Evolutionary conservation across 2,797 vertebrate species (phyloP).

Genomic region (Danio choprae): DNA sequence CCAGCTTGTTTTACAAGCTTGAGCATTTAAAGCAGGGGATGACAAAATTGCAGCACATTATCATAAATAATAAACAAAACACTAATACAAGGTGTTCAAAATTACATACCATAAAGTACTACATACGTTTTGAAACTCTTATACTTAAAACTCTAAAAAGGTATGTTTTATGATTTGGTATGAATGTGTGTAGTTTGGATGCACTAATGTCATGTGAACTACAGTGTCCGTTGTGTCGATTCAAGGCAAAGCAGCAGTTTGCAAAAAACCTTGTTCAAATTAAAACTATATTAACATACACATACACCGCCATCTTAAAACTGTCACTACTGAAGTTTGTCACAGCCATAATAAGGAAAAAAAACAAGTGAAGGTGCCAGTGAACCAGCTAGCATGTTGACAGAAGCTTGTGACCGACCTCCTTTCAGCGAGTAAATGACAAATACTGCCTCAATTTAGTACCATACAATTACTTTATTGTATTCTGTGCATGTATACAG

Average conservation of each 20-base stretch:
- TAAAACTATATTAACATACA: no score
- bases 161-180: no score
- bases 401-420: neutral
- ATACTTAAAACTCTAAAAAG: no score
- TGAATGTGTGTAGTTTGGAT: no score
- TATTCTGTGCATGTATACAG: constrained; percentile 40
- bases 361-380: neutral
- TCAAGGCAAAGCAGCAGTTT: no score
- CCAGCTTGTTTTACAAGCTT: neutral
- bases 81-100: no score
- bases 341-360: neutral
- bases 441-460: neutral
- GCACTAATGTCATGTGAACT: no score
- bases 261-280: no score
- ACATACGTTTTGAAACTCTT: no score
- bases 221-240: no score
- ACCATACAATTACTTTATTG: constrained; percentile 45
- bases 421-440: neutral
- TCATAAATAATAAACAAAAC: no score
- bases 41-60: neutral
- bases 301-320: neutral
- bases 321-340: neutral
- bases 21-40: neutral
- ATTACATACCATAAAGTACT: no score
- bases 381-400: neutral